phyloP scores from a whole-genome alignment of 1,140 invertebrate species.

The Aradophagus sp. region DNA sequence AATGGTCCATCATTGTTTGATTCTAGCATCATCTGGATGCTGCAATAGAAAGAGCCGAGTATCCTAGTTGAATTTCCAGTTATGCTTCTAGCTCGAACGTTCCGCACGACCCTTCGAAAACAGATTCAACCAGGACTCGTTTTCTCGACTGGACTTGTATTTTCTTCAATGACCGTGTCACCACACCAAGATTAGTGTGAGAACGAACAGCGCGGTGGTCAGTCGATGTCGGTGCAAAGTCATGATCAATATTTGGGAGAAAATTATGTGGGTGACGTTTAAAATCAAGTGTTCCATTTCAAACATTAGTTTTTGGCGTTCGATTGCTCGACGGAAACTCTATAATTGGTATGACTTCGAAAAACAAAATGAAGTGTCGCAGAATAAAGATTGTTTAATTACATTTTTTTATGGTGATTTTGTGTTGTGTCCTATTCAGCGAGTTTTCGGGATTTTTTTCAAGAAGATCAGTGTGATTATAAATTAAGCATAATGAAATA shows the following conservation, averaged over 20 bases:
- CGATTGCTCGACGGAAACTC: too few species aligned
- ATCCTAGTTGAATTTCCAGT: constrained; percentile 64
- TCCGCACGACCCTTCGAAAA: constrained; percentile 57
- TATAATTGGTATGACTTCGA: too few species aligned
- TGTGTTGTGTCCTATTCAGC: too few species aligned
- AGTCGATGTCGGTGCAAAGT: constrained; percentile 41
- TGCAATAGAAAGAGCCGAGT: constrained; percentile 60
- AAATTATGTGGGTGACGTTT: constrained; percentile 18
- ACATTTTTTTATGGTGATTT: too few species aligned
- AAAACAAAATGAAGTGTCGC: too few species aligned
- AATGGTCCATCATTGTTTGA: constrained; percentile 68
- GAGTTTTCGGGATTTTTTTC: too few species aligned
- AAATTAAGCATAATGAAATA: too few species aligned
- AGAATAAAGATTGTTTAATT: too few species aligned
- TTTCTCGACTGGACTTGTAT: constrained; percentile 58
- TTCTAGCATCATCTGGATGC: constrained; percentile 65
- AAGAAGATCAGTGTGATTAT: too few species aligned
- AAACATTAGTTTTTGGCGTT: too few species aligned
- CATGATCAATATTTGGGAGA: constrained; percentile 18
- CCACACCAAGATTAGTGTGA: constrained; percentile 56
- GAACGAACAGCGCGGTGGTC: constrained; percentile 49
- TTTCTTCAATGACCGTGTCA: constrained; percentile 53
- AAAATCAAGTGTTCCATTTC: too few species aligned
- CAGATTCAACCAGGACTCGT: constrained; percentile 63
- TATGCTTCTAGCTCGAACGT: constrained; percentile 57